Base-by-base conservation (phyloP, 2,797 vertebrate species). In the Acanthurus leucopareius region DNA sequence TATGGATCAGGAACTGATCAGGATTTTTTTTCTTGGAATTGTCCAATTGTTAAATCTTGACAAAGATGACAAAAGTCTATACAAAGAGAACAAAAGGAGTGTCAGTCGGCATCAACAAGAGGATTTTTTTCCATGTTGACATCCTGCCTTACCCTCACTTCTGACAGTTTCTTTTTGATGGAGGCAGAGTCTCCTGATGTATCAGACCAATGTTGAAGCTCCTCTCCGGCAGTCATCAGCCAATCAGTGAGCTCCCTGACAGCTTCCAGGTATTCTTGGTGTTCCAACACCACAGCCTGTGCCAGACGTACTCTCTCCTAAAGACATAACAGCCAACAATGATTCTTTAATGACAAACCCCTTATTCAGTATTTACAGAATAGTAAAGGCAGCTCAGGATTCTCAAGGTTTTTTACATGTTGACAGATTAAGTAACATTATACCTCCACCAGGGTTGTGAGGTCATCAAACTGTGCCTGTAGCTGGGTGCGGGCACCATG, bases 201-300 rank as follows among this genome's bases (percentile, higher is more conserved):
- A 69, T 99, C 98, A 1, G 97, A 97, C 97, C 98, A 99, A 49
- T 97, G 96, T 52, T 99, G 97, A 16, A 99, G 95, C 90, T 99
- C 98, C 90, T 99, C 98, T 84, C 97, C 98, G 25, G 97, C 97
- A 32, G 96, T 98, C 88, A 98, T 96, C 49, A 99, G 96, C 98
- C 98, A 99, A 79, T 99, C 97, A 0, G 96, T 97, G 91, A 98
- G 97, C 89, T 99, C 98, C 78, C 97, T 95, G 38, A 99, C 96
- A 1, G 97, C 96, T 82, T 98, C 97, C 88, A 98, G 93, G 82
- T 99, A 99, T 45, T 97, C 92, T 77, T 99, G 95, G 76, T 99
- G 98, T 81, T 99, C 98, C 83, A 97, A 95, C 76, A 99, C 96
- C 2, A 96, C 95, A 3, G 96, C 96, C 94, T 99, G 97, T 0